Percentiles rank a stretch among this genome's conserved stretches.
Conservation (phyloP, 2,797 vertebrate species). For the Liparis tanakae region DNA sequence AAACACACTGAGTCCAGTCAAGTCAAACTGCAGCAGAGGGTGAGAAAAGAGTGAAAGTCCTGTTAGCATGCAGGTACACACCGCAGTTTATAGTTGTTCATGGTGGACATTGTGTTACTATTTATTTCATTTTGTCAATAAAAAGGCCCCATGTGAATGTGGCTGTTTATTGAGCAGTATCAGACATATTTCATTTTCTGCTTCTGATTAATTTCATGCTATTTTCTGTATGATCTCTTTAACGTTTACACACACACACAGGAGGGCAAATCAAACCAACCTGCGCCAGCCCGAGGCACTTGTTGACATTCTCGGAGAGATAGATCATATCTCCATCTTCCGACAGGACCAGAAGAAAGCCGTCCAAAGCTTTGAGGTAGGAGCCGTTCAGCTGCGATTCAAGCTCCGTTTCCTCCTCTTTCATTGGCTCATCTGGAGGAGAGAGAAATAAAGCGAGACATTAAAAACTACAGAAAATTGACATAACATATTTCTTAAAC, state of each 20-base stretch:
- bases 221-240: not conserved
- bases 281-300: constrained; percentile 97
- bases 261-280: constrained; percentile 71
- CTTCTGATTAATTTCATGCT: not conserved
- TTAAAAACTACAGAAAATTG: constrained; percentile 12
- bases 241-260: not conserved
- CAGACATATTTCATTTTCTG: not conserved
- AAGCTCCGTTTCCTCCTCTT: constrained; percentile 87
- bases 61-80: not conserved
- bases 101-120: not conserved
- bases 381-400: constrained; percentile 92
- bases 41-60: not conserved
- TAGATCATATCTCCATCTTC: constrained; percentile 98
- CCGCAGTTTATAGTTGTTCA: not conserved
- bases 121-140: not conserved
- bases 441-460: not conserved
- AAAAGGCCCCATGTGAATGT: not conserved
- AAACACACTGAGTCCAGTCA: constrained; percentile 97
- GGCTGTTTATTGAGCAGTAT: not conserved
- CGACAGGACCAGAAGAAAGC: constrained; percentile 97
- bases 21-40: constrained; percentile 88
- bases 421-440: constrained; percentile 79
- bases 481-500: not conserved
- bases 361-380: constrained; percentile 95
- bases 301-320: constrained; percentile 96